These are phyloP conservation scores for Chymomyza costata DNA, from an alignment of 1,140 invertebrate species.

Conservation along the genomic window DNA sequence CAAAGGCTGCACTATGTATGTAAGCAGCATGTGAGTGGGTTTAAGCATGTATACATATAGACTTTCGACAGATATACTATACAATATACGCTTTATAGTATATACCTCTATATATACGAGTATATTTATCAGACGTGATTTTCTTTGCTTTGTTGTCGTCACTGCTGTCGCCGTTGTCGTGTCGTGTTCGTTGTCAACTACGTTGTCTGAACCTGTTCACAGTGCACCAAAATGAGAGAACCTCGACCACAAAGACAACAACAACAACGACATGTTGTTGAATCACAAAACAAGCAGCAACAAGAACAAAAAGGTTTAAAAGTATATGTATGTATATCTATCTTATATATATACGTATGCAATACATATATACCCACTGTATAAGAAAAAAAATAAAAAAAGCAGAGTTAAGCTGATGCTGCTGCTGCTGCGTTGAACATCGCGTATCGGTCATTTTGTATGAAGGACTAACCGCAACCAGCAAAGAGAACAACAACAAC, in stretches of 20 bases:
- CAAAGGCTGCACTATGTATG: constrained; percentile 2
- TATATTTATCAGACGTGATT: constrained; percentile 67
- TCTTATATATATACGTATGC: neutral
- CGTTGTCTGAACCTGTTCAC: constrained; percentile 56
- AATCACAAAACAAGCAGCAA: constrained; percentile 52
- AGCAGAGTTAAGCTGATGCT: constrained; percentile 41
- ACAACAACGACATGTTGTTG: constrained; percentile 63
- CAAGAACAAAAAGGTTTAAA: too few species aligned
- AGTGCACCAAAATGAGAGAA: constrained; percentile 28
- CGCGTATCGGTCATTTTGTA: constrained; percentile 65
- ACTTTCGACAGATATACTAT: constrained; percentile 4
- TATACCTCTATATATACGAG: constrained; percentile 16
- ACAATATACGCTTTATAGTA: constrained; percentile 3
- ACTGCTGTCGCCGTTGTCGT: constrained; percentile 33
- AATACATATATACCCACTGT: neutral
- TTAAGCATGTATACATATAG: constrained; percentile 3
- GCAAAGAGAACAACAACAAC: neutral
- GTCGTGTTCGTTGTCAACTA: constrained; percentile 34
- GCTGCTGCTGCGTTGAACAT: too few species aligned
- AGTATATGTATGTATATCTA: neutral
- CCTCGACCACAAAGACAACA: constrained; percentile 42
- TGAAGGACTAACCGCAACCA: constrained; percentile 62
- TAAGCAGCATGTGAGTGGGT: constrained; percentile 2
- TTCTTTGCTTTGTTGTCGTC: constrained; percentile 31
- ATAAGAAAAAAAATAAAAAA: constrained; percentile 19